A percentile compares a stretch with the other conserved stretches of the same genome.
Conservation (phyloP, 2,888 invertebrate genomes). For the Dicyrtoma fusca region DNA sequence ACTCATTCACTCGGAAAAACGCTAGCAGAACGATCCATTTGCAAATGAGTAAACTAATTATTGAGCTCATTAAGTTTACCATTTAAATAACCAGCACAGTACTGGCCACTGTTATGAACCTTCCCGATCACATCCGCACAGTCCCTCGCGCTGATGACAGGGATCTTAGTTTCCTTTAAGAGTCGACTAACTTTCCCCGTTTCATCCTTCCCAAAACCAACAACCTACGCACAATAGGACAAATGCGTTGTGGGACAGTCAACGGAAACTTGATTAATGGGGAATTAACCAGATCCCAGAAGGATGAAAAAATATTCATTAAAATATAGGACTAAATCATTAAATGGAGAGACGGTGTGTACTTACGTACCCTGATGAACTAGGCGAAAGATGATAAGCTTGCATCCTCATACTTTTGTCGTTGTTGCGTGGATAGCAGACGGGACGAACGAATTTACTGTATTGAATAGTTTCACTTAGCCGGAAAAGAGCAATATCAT, state of each 20-base stretch:
- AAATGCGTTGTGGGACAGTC: no score
- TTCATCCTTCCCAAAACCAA: neutral
- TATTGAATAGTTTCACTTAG: neutral
- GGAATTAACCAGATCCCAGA: no score
- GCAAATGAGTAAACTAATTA: neutral
- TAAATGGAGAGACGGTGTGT: neutral
- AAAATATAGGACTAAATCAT: neutral
- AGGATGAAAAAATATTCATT: neutral
- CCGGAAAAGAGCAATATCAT: neutral
- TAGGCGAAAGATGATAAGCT: neutral
- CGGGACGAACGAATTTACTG: constrained; percentile 1
- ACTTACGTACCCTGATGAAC: neutral
- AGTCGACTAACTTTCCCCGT: neutral
- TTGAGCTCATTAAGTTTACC: no score
- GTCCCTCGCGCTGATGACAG: neutral
- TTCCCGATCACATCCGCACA: neutral
- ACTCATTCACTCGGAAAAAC: no score
- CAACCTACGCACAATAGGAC: constrained; percentile 1
- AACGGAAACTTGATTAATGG: no score
- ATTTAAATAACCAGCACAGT: neutral
- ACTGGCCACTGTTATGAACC: neutral
- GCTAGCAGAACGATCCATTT: no score
- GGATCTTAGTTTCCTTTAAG: neutral
- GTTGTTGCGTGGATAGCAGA: neutral
- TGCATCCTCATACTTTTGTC: neutral